Base-by-base conservation (phyloP, 1,140 invertebrate species). In the Bombus difficillimus region DNA sequence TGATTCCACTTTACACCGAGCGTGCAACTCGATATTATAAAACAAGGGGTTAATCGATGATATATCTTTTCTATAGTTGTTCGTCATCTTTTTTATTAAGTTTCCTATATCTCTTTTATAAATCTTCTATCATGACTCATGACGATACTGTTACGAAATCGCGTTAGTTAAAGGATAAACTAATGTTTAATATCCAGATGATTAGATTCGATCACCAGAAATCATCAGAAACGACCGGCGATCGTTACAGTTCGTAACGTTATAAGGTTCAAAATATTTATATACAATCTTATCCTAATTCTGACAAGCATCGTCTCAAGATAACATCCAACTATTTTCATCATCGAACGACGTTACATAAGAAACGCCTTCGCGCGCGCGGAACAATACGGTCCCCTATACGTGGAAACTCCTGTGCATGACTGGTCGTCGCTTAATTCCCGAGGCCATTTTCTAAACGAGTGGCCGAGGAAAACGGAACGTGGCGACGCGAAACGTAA, bases 391-490 rank as follows among this genome's bases (percentile, higher is more conserved):
- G 64, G 32, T 79, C 64, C 41, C 62, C 22, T 28, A 43, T 83
- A 76, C 66, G 53, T 77, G 73, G 73, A 86, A 83, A 82, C 64
- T 86, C 47, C 43, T 39, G 47, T 78, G 57, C 68, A 64, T 74
- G 80, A 41, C 72, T 64, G 53, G 62, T 12, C 62, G 72, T 12
- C 62, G 72, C 39, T 64, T 74, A 18, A 41, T 53, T 57, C 53
- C 22, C 85, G 81, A 62, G 85, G 81, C 66, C 73, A 76, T 72
- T 77, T 83, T 83, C 81, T 69, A 64, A 57, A 77, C 62, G 72
- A 81, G n/a, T 34, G 72, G 41, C 43, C 71, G 84, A 69, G 53
- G 81, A 73, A 78, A 77, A 76, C 6, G 57, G 37, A 5, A 28
- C 62, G 59, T n/a, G 28, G 57, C 32, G 64, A 66, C 28, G 64